Base-by-base conservation (phyloP, 2,113 vertebrate genomes). In the Heterotilapia buettikoferi region DNA sequence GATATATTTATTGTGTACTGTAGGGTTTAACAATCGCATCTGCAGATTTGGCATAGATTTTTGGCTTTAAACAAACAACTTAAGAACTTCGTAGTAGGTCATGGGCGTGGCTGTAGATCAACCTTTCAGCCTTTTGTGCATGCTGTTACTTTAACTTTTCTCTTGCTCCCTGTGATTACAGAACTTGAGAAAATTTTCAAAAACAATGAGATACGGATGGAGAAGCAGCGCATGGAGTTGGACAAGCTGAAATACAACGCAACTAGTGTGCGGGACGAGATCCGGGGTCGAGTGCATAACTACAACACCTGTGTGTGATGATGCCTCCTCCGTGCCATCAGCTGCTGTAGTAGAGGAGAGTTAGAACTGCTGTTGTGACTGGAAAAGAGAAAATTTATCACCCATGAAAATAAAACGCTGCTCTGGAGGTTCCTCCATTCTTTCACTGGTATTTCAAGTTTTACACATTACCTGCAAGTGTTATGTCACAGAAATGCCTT, bases 171-270 rank as follows among this genome's bases (percentile, higher is more conserved):
- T 84, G 16, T 80, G 19, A 14, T 76, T 83, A 33, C 90, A 98
- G 97, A 95, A 29, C 90, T 98, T 89, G 97, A 98, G 90, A 92
- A 90, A 63, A 96, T 88, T 86, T 96, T 98, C 31, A 94, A 80
- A 80, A 94, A 19, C 43, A 98, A 98, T 1, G 96, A 97, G 88
- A 88, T 84, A 87, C 83, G 11, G 7, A 96, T 98, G 96, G 89
- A 94, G 5, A 82, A 82, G 5, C 98, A 97, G 94, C 96, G 82
- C 3, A 68, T 40, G 2, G 92, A 87, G 47, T 93, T 98, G 76
- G 90, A 95, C 18, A 82, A 80, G 8, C 89, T 98, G 92, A 96
- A 97, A 92, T 84, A 89, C 7, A 95, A 88, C 2, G 96, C 95
- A 47, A 96, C 93, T 1, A 13, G 80, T 18, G 92, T 97, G 7